Percentiles rank a stretch among this genome's conserved stretches.
Evolutionary conservation across 1,140 invertebrate species (phyloP).

Genomic region (Leguminivora glycinivorella): DNA sequence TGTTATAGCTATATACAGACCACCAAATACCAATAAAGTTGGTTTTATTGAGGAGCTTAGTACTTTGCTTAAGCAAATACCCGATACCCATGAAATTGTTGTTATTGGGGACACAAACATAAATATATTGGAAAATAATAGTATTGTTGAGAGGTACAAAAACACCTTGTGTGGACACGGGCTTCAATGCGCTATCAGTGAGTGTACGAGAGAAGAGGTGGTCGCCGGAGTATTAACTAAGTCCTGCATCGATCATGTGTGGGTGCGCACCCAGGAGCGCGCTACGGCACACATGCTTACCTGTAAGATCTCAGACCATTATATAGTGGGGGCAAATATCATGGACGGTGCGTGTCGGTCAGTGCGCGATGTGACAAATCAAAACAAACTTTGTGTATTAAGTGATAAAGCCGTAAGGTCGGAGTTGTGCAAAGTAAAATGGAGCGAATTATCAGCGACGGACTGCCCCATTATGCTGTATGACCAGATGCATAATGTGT

Average conservation of each 20-base stretch:
- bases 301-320: conserved; percentile 27
- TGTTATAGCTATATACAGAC: conserved; percentile 16
- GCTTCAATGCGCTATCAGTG: conserved; percentile 6
- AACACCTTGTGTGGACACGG: conserved; percentile 14
- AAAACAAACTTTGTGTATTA: background rate
- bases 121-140: background rate
- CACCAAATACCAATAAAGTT: conserved; percentile 3
- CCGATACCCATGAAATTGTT: background rate
- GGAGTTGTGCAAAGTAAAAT: too few relatives aligned
- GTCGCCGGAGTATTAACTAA: background rate
- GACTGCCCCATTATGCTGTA: background rate
- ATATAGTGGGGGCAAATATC: conserved; percentile 6
- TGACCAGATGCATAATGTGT: background rate
- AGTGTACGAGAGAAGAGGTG: conserved; percentile 18
- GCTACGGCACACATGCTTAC: conserved; percentile 9
- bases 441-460: too few relatives aligned
- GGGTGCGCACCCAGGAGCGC: background rate
- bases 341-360: too few relatives aligned
- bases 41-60: conserved; percentile 10
- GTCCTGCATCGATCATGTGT: conserved; percentile 30
- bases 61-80: background rate
- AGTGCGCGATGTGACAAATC: background rate
- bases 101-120: conserved; percentile 23
- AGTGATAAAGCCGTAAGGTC: too few relatives aligned
- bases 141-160: background rate